These are phyloP conservation scores for Pseudocheirus occidentalis DNA, from an alignment of 2,797 vertebrate species.

Conservation along the genomic window DNA sequence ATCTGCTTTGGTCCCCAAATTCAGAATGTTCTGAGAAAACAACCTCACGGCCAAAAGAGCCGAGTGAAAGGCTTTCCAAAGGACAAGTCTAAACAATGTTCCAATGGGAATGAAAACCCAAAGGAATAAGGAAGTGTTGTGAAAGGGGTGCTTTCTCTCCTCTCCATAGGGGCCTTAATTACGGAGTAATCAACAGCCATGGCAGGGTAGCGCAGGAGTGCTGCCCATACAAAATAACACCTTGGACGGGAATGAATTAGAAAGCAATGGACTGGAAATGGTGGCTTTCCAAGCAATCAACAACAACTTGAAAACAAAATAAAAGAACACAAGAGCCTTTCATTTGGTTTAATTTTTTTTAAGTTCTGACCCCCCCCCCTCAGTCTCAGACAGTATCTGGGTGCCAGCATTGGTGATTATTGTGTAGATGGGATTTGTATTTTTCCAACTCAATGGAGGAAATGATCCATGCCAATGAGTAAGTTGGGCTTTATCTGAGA, in stretches of 20 bases:
- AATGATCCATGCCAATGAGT: neutral
- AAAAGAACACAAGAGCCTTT: constrained; percentile 32
- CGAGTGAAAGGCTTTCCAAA: constrained; percentile 67
- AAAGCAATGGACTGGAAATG: constrained; percentile 71
- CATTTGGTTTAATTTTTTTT: constrained; percentile 1
- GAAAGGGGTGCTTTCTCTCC: constrained; percentile 73
- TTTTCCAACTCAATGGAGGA: neutral
- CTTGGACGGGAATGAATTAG: constrained; percentile 59
- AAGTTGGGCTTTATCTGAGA: neutral
- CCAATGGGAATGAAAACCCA: constrained; percentile 66
- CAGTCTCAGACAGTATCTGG: neutral
- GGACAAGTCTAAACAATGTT: constrained; percentile 72
- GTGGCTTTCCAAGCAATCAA: constrained; percentile 56
- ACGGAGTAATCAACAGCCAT: constrained; percentile 75
- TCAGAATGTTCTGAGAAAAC: constrained; percentile 72
- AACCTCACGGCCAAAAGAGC: constrained; percentile 59
- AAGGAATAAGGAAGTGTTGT: constrained; percentile 74
- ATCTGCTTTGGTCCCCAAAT: constrained; percentile 68
- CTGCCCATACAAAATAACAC: constrained; percentile 66
- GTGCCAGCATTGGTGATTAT: neutral
- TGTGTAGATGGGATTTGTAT: constrained; percentile 3
- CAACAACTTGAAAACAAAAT: constrained; percentile 13
- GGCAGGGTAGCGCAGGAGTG: constrained; percentile 61
- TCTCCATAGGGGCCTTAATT: constrained; percentile 76
- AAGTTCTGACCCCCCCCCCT: constrained; percentile 16